Percentiles rank a stretch among this genome's conserved stretches.
Evolutionary conservation across 2,113 vertebrate genomes (phyloP).

Genomic region (Aplodontia rufa): DNA sequence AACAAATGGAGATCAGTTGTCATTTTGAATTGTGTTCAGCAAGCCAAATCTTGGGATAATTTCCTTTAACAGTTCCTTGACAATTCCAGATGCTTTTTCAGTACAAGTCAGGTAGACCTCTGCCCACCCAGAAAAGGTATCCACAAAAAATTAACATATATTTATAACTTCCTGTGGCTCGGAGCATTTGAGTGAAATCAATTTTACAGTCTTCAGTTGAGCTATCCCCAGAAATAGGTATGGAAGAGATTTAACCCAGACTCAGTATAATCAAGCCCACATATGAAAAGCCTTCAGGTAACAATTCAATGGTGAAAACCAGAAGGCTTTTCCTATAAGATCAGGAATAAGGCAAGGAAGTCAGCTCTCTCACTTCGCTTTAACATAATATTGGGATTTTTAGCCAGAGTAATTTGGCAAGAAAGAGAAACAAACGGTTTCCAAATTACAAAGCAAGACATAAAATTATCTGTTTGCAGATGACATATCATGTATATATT

Average conservation of each 20-base stretch:
- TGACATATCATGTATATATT: too few relatives aligned
- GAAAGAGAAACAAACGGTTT: not conserved
- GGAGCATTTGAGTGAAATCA: not conserved
- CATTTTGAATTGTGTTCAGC: not conserved
- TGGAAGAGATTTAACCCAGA: too few relatives aligned
- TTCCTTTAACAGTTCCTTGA: not conserved
- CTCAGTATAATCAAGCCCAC: too few relatives aligned
- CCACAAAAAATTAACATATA: not conserved
- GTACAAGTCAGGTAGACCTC: not conserved
- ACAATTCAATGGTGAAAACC: too few relatives aligned
- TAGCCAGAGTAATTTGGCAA: not conserved
- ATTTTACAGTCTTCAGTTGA: not conserved
- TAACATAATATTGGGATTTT: not conserved
- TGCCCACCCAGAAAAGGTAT: not conserved
- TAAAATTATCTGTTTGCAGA: not conserved
- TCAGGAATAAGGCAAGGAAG: too few relatives aligned
- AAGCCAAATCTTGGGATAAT: not conserved
- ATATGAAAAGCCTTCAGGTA: too few relatives aligned
- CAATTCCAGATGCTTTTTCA: not conserved
- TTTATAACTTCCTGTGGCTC: not conserved
- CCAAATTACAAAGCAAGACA: not conserved
- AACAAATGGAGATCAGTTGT: not conserved
- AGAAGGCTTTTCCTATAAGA: too few relatives aligned
- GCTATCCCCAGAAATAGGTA: not conserved
- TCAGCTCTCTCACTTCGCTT: not conserved